Conservation (phyloP, 1,140 invertebrate species). For the Coptotermes formosanus region DNA sequence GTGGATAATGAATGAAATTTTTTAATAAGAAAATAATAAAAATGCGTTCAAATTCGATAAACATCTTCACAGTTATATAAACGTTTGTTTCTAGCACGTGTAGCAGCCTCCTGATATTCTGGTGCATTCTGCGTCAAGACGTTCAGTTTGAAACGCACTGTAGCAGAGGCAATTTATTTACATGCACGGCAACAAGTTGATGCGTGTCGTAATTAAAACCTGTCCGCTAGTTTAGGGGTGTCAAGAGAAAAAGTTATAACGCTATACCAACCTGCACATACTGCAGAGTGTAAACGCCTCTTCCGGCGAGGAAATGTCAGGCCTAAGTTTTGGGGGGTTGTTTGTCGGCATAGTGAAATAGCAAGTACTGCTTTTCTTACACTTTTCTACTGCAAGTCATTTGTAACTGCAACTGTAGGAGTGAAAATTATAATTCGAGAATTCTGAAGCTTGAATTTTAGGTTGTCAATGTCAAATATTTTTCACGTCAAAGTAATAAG, state of each 20-base stretch:
- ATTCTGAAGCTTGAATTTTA: no score
- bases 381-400: no score
- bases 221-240: background rate
- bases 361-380: no score
- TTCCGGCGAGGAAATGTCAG: background rate
- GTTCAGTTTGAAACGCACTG: background rate
- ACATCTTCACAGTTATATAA: background rate
- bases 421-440: no score
- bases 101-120: no score
- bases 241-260: background rate
- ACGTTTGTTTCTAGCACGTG: background rate
- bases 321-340: no score
- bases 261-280: background rate
- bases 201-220: conserved; percentile 2
- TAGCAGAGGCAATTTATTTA: background rate
- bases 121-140: background rate
- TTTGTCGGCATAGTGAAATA: no score
- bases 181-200: background rate
- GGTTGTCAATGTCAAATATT: no score
- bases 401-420: no score
- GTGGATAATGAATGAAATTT: no score
- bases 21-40: no score
- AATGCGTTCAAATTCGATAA: background rate
- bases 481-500: no score
- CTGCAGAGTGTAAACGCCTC: background rate